Evolutionary conservation across 1,140 invertebrate genomes (phyloP).

Genomic region (Pantala flavescens): DNA sequence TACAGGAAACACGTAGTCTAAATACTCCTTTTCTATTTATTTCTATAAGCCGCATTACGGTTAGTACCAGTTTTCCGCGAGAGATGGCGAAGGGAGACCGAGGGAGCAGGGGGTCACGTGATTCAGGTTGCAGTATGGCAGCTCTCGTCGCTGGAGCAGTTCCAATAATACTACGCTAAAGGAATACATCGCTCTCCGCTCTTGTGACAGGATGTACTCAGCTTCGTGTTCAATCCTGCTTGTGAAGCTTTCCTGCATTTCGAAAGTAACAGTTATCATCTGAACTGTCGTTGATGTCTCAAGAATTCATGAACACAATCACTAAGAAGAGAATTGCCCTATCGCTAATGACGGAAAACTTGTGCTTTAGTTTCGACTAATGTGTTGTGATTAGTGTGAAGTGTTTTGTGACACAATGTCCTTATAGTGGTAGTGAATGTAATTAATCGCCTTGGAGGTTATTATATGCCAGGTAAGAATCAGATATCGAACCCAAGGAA

Average conservation of each 20-base stretch:
- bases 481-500: background rate
- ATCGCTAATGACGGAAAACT: background rate
- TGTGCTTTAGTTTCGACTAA: constrained; percentile 2
- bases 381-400: background rate
- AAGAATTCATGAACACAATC: background rate
- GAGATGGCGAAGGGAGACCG: background rate
- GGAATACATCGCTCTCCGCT: background rate
- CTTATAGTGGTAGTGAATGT: background rate
- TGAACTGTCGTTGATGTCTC: background rate
- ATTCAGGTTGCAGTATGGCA: constrained; percentile 5
- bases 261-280: background rate
- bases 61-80: background rate
- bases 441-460: background rate
- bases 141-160: background rate
- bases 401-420: background rate
- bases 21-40: background rate
- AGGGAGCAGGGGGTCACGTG: background rate
- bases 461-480: background rate
- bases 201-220: background rate
- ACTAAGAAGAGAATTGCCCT: background rate
- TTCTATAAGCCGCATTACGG: background rate
- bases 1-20: background rate
- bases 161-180: background rate
- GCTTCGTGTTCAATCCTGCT: background rate
- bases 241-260: background rate